Evolutionary conservation across 2,888 invertebrate species (phyloP), one percentile per base, ranked within the genome.

Genomic region (Unio pictorum): DNA sequence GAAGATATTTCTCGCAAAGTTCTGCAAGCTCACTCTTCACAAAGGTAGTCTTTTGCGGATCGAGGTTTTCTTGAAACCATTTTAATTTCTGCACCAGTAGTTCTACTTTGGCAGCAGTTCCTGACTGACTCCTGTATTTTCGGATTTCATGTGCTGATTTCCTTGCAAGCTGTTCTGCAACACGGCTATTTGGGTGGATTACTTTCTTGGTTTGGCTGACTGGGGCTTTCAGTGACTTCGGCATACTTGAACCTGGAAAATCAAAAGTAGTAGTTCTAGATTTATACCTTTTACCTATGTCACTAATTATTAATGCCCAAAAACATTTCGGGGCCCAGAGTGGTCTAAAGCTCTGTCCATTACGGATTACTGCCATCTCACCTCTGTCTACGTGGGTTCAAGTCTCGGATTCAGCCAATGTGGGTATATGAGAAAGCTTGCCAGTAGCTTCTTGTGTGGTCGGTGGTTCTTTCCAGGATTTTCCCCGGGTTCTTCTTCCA

Each of bases 171-270:
- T 94, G 93, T 75, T 93, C 91, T 0, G 95, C 95, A 91, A 95
- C 95, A 78, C 96, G 92, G 83, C 96, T 96, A 89, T 95, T 95
- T 1, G 96, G 96, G 91, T 96, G 96, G 59, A 87, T 76, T 2
- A 83, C 78, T 64, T 86, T 87, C 58, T 79, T 80, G 20, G 81
- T 66, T 61, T 80, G 74, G 5, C 76, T 76, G 55, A 81, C 75
- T 54, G 76, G 80, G 23, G 73, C 71, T 68, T 84, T 86, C n/a
- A 83, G 81, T 56, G 81, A 83, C 73, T 87, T 87, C 3, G 87
- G 87, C 87, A 85, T 85, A 45, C 45, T 45, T 45, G 11, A 45
- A 45, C 11, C 45, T 45, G 45, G 45, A 45, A 45, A 45, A 45
- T 15, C 3, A 11, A 45, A 45, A 45, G 2, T 15, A 45, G 3